Evolutionary conservation across 2,113 vertebrate genomes (phyloP).

Genomic region (Donacobius atricapilla): DNA sequence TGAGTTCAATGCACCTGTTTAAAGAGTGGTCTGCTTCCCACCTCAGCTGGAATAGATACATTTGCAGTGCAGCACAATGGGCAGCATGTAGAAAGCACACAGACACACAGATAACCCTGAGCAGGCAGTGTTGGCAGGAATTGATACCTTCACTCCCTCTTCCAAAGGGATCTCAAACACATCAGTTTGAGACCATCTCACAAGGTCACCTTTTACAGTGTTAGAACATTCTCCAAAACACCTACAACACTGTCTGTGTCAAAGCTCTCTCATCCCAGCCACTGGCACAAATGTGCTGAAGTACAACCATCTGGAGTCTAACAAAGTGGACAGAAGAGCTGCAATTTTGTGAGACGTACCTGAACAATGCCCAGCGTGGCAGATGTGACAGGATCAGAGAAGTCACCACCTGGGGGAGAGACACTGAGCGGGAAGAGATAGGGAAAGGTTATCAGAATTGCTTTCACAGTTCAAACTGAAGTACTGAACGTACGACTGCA

Average conservation of each 20-base stretch:
- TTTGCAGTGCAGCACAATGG: not conserved
- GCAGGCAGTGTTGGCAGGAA: not conserved
- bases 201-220: not conserved
- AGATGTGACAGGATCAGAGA: slow-evolving; percentile 97
- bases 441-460: not conserved
- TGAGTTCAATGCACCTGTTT: not conserved
- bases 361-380: slow-evolving; percentile 97
- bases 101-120: not conserved
- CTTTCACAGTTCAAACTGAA: not conserved
- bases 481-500: not conserved
- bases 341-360: slow-evolving; percentile 13
- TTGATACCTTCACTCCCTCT: not conserved
- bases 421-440: slow-evolving; percentile 76
- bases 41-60: not conserved
- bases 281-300: not conserved
- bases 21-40: not conserved
- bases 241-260: not conserved
- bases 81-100: not conserved
- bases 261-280: not conserved
- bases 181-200: not conserved
- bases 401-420: slow-evolving; percentile 96
- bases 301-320: not conserved
- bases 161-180: not conserved
- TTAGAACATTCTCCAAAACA: not conserved
- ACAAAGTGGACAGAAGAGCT: not conserved